phyloP scores from a whole-genome alignment of 2,797 vertebrate species.

The Trachops cirrhosus region DNA sequence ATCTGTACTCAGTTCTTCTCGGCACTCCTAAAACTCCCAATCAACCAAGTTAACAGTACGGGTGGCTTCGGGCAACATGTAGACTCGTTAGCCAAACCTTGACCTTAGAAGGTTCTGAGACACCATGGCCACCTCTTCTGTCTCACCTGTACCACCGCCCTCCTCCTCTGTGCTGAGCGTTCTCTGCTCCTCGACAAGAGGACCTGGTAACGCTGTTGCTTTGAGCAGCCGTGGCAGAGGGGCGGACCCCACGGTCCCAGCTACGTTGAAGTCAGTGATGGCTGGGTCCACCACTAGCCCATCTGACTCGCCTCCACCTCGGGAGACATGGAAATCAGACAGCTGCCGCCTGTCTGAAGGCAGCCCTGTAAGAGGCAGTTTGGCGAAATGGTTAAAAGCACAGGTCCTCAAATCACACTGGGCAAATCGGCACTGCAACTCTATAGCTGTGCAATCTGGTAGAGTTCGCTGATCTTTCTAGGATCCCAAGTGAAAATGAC shows the following conservation, averaged over 20 bases:
- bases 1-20: background rate
- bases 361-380: background rate
- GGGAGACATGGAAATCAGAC: background rate
- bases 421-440: background rate
- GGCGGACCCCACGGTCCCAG: background rate
- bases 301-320: background rate
- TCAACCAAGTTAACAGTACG: background rate
- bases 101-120: background rate
- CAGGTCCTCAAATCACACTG: too few relatives aligned
- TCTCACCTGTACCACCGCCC: fast-evolving
- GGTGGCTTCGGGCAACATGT: background rate
- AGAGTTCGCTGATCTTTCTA: background rate
- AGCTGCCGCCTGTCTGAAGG: background rate
- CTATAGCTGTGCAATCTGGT: background rate
- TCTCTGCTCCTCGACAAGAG: background rate
- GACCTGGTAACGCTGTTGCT: background rate
- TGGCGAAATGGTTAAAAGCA: background rate
- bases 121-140: background rate
- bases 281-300: background rate
- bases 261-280: background rate
- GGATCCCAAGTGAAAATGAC: background rate
- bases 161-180: fast-evolving
- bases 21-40: background rate
- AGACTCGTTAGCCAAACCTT: background rate
- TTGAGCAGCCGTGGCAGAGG: background rate